phyloP scores from a whole-genome alignment of 2,888 invertebrate species.

The Pimpla rufipes region DNA sequence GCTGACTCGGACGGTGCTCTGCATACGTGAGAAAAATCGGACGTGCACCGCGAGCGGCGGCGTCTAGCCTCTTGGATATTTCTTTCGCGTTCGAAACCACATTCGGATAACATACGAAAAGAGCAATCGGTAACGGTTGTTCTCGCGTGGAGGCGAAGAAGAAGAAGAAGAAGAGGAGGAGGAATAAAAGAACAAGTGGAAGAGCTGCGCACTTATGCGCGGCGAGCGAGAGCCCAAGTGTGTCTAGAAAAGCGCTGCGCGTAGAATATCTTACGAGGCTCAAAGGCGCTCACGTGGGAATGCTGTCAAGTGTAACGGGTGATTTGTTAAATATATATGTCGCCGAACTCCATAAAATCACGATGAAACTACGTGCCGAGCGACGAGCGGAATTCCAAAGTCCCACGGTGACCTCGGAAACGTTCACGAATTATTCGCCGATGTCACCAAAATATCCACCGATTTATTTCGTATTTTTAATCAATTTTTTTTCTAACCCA shows the following conservation, averaged over 20 bases:
- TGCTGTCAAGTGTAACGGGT: constrained; percentile 33
- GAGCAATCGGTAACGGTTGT: constrained; percentile 64
- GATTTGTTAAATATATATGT: constrained; percentile 21
- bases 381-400: constrained; percentile 18
- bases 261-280: constrained; percentile 76
- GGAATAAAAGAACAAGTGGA: not conserved
- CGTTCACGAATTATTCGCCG: not conserved
- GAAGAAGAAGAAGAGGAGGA: constrained; percentile 4
- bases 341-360: constrained; percentile 33
- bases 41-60: not conserved
- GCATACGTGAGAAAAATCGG: constrained; percentile 27
- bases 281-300: constrained; percentile 60
- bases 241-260: constrained; percentile 74
- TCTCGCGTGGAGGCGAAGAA: constrained; percentile 20
- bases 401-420: not conserved
- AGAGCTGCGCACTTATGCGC: constrained; percentile 52
- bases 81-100: constrained; percentile 56
- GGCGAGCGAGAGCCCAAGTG: constrained; percentile 66
- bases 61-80: not conserved
- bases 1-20: constrained; percentile 2
- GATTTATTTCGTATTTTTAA: not conserved
- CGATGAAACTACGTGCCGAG: constrained; percentile 22
- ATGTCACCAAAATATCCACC: not conserved
- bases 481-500: not conserved
- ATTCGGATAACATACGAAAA: constrained; percentile 46